phyloP scores from a whole-genome alignment of 2,797 vertebrate species.

The Enteromius fasciolatus region DNA sequence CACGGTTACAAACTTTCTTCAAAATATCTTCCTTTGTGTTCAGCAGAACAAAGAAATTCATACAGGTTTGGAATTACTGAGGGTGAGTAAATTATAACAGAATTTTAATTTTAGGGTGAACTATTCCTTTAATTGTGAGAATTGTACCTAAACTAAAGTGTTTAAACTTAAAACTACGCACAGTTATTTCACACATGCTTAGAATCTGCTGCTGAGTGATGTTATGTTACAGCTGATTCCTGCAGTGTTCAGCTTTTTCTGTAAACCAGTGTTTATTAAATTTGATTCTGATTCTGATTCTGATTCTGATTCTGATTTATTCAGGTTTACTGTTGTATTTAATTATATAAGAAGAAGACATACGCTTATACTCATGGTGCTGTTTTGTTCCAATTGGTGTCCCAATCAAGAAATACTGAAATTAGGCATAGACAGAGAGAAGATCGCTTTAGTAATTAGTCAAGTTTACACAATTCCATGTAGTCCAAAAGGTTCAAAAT shows the following conservation, averaged over 20 bases:
- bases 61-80: too few species aligned
- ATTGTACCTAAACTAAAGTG: not conserved
- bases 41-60: too few species aligned
- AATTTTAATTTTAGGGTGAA: too few species aligned
- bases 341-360: constrained; percentile 9
- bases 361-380: not conserved
- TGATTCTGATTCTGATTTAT: too few species aligned
- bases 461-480: not conserved
- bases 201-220: constrained; percentile 21
- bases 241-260: constrained; percentile 29
- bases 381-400: not conserved
- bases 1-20: too few species aligned
- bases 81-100: too few species aligned
- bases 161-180: not conserved
- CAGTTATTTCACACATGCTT: not conserved
- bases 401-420: not conserved
- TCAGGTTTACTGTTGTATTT: constrained; percentile 46
- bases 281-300: too few species aligned
- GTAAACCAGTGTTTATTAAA: not conserved
- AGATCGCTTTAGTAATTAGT: not conserved
- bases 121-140: too few species aligned
- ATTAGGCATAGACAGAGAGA: not conserved
- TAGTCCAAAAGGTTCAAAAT: not conserved
- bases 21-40: too few species aligned
- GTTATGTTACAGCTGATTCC: constrained; percentile 28